Base-by-base conservation (phyloP, 23 tunicate genomes). In the Trididemnum nubilum region DNA sequence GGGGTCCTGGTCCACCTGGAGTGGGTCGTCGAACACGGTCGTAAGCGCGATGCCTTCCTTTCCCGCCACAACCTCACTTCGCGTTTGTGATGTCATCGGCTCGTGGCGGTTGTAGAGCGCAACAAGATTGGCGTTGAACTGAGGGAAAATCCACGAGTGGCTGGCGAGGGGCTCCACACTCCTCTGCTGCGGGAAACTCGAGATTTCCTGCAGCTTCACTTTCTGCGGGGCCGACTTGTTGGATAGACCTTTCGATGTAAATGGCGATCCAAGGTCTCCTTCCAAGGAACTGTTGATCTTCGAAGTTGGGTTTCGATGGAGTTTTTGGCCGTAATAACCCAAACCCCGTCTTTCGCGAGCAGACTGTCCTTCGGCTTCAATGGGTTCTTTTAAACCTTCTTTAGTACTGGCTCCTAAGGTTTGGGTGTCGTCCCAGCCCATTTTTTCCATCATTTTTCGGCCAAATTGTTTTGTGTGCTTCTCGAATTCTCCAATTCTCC, bases 41-140 rank as follows among this genome's bases (percentile, higher is more conserved):
- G 97, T 82, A 50, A 92, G 83, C 0, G 86, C 92, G 36, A 92
- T 61, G 2, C 97, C 97, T 50, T 92, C 97, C 1, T 59, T 75
- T 28, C 92, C 92, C 25, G 97, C 92, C 1, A 85, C 81, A 15
- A 64, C 65, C 0, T 37, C 44, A 33, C 50, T n/a, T 35, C 96
- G 65, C 39, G 33, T 30, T 12, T 19, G 2, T 39, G 59, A 54
- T 21, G 77, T 63, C 0, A 63, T 25, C 15, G 88, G 65, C 52
- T 73, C 49, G 57, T 76, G 67, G 31, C 44, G 21, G 23, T 33
- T 36, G 49, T 32, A 76, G 1, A 71, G 33, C 52, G 39, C 15
- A 33, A 84, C n/a, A 26, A 85, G 54, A 52, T 90, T 90, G 52
- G 54, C 64, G 34, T 52, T 64, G 80, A 90, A 90, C 44, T 90